Base-by-base conservation (phyloP, 2,113 vertebrate species). In the Sinocyclocheilus anophthalmus region DNA sequence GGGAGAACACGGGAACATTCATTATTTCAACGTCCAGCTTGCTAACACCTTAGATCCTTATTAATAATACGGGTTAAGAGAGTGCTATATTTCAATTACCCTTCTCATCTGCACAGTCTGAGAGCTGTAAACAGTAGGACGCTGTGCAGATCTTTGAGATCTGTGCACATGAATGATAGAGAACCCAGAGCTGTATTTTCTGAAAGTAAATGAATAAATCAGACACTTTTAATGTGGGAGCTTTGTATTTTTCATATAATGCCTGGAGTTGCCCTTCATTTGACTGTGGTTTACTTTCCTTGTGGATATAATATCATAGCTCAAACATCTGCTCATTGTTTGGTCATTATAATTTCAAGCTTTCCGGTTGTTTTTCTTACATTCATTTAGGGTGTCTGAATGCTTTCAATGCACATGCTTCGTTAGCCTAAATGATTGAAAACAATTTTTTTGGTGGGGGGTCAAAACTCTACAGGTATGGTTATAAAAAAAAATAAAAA, bases 21-120 rank as follows among this genome's bases (percentile, higher is more conserved):
- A 81, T 88, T 88, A 88, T 85, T 42, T 45, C 61, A 50, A 42
- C 50, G 61, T 33, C 72, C 77, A 81, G 42, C 48, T 57, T 85
- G 39, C 65, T 57, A 63, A 20, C 5, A 5, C 76, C 45, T 22
- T 45, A 81, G 77, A 53, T 85, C 75, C 37, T 57, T 80, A 67
- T 59, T 81, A 61, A 61, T 63, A 75, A 63, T 63, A 12, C 4
- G 57, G 81, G 81, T 73, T 84, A 72, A 63, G 65, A 87, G 76
- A 65, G 63, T 57, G 33, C 30, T 55, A 26, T 70, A 70, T 72
- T 55, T 80, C 76, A 85, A 70, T 70, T 80, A 69, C 67, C 50
- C 39, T 13, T 63, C 75, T 79, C 75, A n/a, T 37, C 76, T 67
- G 12, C 78, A 13, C 65, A 53, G 81, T 70, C 81, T 53, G 11